Percentiles rank a stretch among this genome's conserved stretches.
Conservation (phyloP, 2,888 invertebrate genomes). For the Tipula helvola region DNA sequence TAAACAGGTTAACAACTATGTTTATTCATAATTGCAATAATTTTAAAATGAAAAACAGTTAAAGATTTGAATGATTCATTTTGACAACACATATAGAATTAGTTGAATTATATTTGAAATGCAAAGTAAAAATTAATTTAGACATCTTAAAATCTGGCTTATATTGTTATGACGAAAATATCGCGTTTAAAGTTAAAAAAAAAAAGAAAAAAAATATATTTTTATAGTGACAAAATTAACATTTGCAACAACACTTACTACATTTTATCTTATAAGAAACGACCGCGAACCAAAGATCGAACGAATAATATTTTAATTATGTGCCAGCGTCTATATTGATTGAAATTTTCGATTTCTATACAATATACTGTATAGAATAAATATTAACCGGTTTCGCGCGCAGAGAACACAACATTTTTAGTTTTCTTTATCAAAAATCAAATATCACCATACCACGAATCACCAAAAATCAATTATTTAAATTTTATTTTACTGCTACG, state of each 20-base stretch:
- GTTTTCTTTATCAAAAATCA: not conserved
- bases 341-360: not conserved
- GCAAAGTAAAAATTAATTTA: too few species aligned
- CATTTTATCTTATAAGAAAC: not conserved
- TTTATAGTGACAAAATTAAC: not conserved
- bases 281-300: not conserved
- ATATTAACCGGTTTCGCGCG: not conserved
- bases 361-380: too few species aligned
- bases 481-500: not conserved
- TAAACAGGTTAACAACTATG: too few species aligned
- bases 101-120: too few species aligned
- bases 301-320: not conserved
- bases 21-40: too few species aligned
- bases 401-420: not conserved
- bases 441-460: not conserved
- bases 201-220: not conserved
- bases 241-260: not conserved
- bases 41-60: too few species aligned
- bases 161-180: not conserved
- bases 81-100: too few species aligned
- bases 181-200: not conserved
- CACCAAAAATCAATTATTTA: not conserved
- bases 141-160: not conserved
- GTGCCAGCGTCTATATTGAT: not conserved
- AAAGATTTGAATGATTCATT: too few species aligned